Conservation (phyloP, 2,888 invertebrate species). For the Eupithecia dodoneata region DNA sequence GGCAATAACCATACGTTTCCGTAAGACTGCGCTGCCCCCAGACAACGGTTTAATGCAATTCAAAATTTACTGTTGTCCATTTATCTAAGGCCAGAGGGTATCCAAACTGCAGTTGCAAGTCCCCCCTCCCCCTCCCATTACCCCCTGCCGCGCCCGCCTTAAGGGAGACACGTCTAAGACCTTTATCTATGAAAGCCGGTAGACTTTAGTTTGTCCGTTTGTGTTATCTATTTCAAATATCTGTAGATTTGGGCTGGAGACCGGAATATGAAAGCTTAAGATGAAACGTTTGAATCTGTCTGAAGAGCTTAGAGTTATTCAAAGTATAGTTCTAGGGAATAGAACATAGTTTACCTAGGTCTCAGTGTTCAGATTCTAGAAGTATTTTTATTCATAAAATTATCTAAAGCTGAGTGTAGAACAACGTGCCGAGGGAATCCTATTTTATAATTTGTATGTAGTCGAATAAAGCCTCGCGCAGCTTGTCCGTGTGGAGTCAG, state of each 20-base stretch:
- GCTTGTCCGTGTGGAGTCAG: background rate
- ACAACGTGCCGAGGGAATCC: background rate
- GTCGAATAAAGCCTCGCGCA: background rate
- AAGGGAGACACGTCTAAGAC: conserved; percentile 40
- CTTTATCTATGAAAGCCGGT: conserved; percentile 42
- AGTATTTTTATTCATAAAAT: background rate
- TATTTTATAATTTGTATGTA: background rate
- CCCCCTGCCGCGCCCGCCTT: conserved; percentile 12
- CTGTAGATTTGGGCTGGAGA: background rate
- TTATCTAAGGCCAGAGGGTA: conserved; percentile 46
- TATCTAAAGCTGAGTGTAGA: background rate
- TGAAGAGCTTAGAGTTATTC: background rate
- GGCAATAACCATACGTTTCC: conserved; percentile 26
- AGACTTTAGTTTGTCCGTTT: conserved; percentile 24
- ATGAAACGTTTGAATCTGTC: background rate
- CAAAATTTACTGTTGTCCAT: conserved; percentile 48
- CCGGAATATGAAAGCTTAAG: background rate
- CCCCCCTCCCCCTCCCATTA: conserved; percentile 8
- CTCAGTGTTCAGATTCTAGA: no score
- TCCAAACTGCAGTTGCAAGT: conserved; percentile 44
- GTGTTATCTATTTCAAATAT: conserved; percentile 14
- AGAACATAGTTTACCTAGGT: background rate
- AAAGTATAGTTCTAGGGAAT: background rate
- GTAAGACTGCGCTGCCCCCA: conserved; percentile 9
- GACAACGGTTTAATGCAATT: conserved; percentile 43